Evolutionary conservation across 2,888 invertebrate species (phyloP).

Genomic region (Phyto melanocephala): DNA sequence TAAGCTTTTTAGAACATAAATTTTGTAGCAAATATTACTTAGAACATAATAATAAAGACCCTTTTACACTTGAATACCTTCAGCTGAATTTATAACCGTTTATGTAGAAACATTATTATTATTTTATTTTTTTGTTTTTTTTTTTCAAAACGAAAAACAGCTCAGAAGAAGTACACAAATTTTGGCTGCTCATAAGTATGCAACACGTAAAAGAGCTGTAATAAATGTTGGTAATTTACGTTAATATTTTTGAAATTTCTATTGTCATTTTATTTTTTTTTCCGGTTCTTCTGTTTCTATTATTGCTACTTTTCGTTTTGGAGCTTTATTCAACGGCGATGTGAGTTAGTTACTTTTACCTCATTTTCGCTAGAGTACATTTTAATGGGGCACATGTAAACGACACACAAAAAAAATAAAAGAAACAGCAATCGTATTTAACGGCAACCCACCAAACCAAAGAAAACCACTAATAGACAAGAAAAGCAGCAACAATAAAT

Average conservation of each 20-base stretch:
- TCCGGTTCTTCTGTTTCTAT: conserved; percentile 9
- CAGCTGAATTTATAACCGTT: conserved; percentile 33
- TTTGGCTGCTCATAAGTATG: conserved; percentile 50
- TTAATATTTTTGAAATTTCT: conserved; percentile 74
- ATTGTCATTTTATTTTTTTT: conserved; percentile 68
- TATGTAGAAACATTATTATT: no score
- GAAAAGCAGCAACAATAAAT: not conserved
- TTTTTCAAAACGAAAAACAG: not conserved
- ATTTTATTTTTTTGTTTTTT: not conserved
- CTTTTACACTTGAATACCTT: conserved; percentile 34
- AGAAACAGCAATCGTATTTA: not conserved
- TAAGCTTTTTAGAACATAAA: conserved; percentile 55
- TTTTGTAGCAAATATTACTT: conserved; percentile 48
- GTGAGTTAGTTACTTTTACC: conserved; percentile 5
- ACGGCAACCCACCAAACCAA: conserved; percentile 15
- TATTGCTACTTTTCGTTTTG: not conserved
- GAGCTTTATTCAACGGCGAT: not conserved
- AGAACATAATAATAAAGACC: conserved; percentile 24
- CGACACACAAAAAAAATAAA: conserved; percentile 22
- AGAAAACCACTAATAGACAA: conserved; percentile 3
- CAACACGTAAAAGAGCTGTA: conserved; percentile 65
- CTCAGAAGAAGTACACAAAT: not conserved
- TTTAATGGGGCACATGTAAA: conserved; percentile 62
- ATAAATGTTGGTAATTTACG: conserved; percentile 74
- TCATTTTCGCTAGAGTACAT: conserved; percentile 42